These are phyloP conservation scores for Drosophila mojavensis DNA, from an alignment of 1,140 invertebrate genomes.

Conservation along the genomic window DNA sequence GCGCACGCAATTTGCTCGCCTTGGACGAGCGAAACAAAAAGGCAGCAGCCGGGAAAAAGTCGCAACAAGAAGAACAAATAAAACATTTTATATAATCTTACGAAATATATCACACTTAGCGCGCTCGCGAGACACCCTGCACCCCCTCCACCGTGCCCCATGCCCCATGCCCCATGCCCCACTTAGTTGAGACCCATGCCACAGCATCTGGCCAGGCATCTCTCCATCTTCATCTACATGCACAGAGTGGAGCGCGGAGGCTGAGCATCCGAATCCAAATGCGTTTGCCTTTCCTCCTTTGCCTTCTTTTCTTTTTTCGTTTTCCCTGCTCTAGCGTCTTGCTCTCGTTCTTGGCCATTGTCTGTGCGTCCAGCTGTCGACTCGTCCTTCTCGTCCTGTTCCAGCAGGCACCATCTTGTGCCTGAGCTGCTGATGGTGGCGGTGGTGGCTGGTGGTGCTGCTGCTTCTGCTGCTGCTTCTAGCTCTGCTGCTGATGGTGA, in stretches of 20 bases:
- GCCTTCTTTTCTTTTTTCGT: constrained; percentile 27
- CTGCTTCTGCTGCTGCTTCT: constrained; percentile 36
- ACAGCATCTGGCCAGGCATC: neutral
- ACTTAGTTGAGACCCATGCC: neutral
- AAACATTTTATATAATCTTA: constrained; percentile 84
- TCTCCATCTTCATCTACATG: constrained; percentile 37
- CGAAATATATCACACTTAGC: constrained; percentile 84
- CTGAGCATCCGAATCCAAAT: constrained; percentile 44
- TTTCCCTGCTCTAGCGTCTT: constrained; percentile 26
- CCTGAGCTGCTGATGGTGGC: constrained; percentile 15
- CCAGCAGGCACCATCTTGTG: constrained; percentile 78
- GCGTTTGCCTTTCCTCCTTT: constrained; percentile 38
- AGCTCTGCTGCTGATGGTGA: constrained; percentile 23
- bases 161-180: neutral
- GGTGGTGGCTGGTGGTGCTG: constrained; percentile 28
- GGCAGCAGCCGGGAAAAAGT: constrained; percentile 25
- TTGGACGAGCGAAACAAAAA: constrained; percentile 44
- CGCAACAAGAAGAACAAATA: constrained; percentile 76
- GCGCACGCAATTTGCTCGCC: constrained; percentile 76
- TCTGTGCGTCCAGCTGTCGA: constrained; percentile 58
- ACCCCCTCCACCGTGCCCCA: neutral
- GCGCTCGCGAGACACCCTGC: constrained; percentile 39
- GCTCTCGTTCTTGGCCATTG: constrained; percentile 32
- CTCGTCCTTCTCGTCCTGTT: constrained; percentile 44
- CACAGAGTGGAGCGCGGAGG: constrained; percentile 26